Evolutionary conservation across 2,113 vertebrate genomes (phyloP).

Genomic region (Oreochromis tanganicae): DNA sequence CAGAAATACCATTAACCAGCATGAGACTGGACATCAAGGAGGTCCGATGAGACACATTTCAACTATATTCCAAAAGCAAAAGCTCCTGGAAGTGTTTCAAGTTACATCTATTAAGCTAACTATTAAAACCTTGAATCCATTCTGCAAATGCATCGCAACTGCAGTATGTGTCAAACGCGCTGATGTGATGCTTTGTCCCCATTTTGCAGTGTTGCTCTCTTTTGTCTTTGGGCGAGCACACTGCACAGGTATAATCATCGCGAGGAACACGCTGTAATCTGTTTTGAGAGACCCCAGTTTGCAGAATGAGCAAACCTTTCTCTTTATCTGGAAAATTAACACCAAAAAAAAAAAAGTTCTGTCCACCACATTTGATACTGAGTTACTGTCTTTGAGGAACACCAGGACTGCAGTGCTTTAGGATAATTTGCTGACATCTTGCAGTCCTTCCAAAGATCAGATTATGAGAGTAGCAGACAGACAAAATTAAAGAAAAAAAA

Average conservation of each 20-base stretch:
- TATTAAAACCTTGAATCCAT: slow-evolving; percentile 13
- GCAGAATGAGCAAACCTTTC: background rate
- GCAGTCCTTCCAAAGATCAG: background rate
- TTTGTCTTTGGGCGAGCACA: background rate
- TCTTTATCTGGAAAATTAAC: background rate
- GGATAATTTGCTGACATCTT: background rate
- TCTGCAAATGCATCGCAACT: background rate
- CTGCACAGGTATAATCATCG: background rate
- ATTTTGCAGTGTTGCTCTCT: background rate
- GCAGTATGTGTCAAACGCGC: background rate
- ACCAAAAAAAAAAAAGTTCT: background rate
- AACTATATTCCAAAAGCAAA: background rate
- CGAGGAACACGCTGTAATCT: background rate
- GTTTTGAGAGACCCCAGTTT: background rate
- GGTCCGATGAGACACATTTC: slow-evolving; percentile 5
- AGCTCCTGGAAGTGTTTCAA: slow-evolving; percentile 18
- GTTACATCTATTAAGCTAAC: slow-evolving; percentile 17
- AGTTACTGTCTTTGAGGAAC: background rate
- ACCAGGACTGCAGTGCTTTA: background rate
- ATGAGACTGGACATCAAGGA: slow-evolving; percentile 4
- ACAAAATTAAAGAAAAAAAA: background rate
- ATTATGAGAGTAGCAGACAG: background rate
- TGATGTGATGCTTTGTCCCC: background rate
- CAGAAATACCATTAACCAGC: slow-evolving; percentile 39
- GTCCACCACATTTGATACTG: background rate